These are phyloP conservation scores for Agonopterix subpropinquella DNA, from an alignment of 2,888 invertebrate species.

Conservation along the genomic window DNA sequence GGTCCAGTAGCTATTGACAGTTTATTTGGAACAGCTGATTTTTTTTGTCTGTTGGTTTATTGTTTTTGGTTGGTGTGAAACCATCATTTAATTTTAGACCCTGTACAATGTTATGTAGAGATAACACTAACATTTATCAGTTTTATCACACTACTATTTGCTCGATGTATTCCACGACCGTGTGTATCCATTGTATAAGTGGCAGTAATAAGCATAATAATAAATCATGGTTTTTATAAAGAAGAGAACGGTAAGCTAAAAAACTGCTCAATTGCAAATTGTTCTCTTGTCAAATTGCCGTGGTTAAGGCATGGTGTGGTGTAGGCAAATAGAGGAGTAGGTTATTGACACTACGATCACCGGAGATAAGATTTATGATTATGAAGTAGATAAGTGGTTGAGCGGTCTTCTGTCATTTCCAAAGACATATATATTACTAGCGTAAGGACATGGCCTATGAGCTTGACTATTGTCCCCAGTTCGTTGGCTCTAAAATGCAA, in stretches of 20 bases:
- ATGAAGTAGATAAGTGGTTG: background rate
- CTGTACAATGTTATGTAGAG: too few species aligned
- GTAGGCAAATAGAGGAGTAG: constrained; percentile 11
- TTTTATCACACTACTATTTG: background rate
- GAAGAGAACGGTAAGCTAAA: constrained; percentile 20
- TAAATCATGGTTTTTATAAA: constrained; percentile 46
- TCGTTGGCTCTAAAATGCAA: too few species aligned
- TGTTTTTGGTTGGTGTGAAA: too few species aligned
- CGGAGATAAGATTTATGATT: constrained; percentile 8
- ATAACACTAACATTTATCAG: too few species aligned
- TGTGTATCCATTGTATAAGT: constrained; percentile 30
- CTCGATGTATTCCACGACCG: constrained; percentile 8
- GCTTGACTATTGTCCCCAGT: too few species aligned
- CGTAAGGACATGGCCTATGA: too few species aligned
- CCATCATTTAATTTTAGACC: too few species aligned
- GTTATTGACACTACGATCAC: constrained; percentile 8
- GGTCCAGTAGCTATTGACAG: too few species aligned
- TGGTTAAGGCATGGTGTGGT: constrained; percentile 9
- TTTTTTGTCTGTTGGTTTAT: too few species aligned
- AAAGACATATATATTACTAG: too few species aligned
- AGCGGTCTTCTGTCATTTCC: too few species aligned
- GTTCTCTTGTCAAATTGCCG: constrained; percentile 34
- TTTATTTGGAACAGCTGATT: too few species aligned
- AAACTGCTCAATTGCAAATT: constrained; percentile 44
- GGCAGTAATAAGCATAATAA: constrained; percentile 42